Base-by-base conservation (phyloP, 2,888 invertebrate genomes). In the Agrochola circellaris region DNA sequence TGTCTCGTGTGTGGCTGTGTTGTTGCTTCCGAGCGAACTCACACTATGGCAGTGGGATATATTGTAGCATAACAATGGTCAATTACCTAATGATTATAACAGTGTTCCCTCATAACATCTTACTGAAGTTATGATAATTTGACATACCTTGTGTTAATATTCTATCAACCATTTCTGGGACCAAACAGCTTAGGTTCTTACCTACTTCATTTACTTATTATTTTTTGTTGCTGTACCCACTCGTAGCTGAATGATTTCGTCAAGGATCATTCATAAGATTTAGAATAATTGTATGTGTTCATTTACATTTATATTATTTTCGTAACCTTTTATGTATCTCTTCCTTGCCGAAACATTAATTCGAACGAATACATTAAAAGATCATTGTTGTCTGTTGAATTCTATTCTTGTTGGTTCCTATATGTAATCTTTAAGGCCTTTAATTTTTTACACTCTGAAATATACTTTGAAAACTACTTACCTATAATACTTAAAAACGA, bases 271-370 rank as follows among this genome's bases (percentile, higher is more conserved):
- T 73, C 60, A 38, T 58, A 56, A 75, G 68, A 78, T 75, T 78
- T 74, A 42, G 74, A 67, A 74, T 78, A 67, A 83, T 81, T 48
- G 62, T n/a, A 60, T 72, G n/a, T 65, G 58, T 60, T 72, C 56
- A 79, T 79, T 84, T 86, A 64, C 72, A 81, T 87, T 84, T 79
- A 81, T 78, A 84, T 86, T 78, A 81, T 80, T 81, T 67, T 58
- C 34, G 56, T 54, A 11, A 66, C 48, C 71, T 45, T 74, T 70
- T 70, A 72, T 61, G 54, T 60, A 74, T 56, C 51, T 67, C 38
- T 73, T 70, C 38, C 75, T 75, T 58, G 56, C 60, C 62, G 26
- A 83, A 70, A 74, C 15, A 64, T 75, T 66, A 72, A 72, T 34
- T 51, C 15, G 20, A 30, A 26, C n/a, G 56, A 79, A 75, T 67